Evolutionary conservation across 2,113 vertebrate species (phyloP).

Genomic region (Planiliza haematocheilus): DNA sequence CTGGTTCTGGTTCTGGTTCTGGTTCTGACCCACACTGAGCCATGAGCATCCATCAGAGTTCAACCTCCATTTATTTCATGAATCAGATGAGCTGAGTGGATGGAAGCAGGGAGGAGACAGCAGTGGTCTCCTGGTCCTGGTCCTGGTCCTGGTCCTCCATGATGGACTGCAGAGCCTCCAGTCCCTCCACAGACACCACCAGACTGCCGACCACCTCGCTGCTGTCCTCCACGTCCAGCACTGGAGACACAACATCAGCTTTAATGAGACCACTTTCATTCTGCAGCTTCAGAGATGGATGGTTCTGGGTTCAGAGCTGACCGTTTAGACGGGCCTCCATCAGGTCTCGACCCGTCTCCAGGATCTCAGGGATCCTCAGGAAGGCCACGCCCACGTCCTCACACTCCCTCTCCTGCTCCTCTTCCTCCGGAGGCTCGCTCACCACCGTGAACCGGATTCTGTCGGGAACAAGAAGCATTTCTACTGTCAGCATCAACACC

Average conservation of each 20-base stretch:
- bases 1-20: too few relatives aligned
- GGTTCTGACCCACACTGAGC: slow-evolving; percentile 62
- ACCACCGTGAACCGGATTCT: slow-evolving; percentile 90
- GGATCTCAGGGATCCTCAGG: slow-evolving; percentile 81
- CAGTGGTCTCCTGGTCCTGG: slow-evolving; percentile 48
- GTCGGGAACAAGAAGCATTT: slow-evolving; percentile 1
- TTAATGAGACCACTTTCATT: not conserved
- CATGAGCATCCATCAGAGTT: slow-evolving; percentile 68
- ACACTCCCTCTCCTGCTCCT: slow-evolving; percentile 91
- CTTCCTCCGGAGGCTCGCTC: slow-evolving; percentile 89
- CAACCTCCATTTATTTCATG: too few relatives aligned
- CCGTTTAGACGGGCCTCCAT: slow-evolving; percentile 82
- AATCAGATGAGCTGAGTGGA: not conserved
- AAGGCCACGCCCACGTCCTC: slow-evolving; percentile 88
- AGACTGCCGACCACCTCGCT: slow-evolving; percentile 85
- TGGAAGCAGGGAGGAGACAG: slow-evolving; percentile 12
- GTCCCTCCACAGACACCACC: slow-evolving; percentile 86
- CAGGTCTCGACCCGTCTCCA: slow-evolving; percentile 83
- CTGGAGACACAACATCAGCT: slow-evolving; percentile 67
- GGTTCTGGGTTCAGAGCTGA: slow-evolving; percentile 56
- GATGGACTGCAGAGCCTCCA: slow-evolving; percentile 81
- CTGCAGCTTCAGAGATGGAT: too few relatives aligned
- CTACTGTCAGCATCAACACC: too few relatives aligned
- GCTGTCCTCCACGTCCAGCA: slow-evolving; percentile 82
- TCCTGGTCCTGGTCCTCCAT: slow-evolving; percentile 80